Evolutionary conservation across 2,888 invertebrate genomes (phyloP), one percentile per base, ranked within the genome.

Genomic region (Phragmatobia fuliginosa): DNA sequence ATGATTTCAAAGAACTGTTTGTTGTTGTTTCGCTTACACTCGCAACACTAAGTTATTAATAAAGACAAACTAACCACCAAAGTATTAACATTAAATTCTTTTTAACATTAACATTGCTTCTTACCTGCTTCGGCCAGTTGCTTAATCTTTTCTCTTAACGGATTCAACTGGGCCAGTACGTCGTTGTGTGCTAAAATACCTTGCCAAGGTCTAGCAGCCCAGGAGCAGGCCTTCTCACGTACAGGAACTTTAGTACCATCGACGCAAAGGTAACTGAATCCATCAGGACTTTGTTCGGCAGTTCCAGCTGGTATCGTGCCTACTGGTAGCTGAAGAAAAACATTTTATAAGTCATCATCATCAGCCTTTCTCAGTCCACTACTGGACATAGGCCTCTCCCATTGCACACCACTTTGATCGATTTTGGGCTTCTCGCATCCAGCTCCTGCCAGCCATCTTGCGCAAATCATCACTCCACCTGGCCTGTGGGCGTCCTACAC

Each of bases 121-220:
- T 86, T 83, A 95, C 95, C 95, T 74, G 87, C 83, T n/a, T 89
- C 90, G 83, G 95, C 93, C 31, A 96, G 81, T 79, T 96, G 96
- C 87, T 94, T 95, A 11, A 96, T 92, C 89, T 96, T 96, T 71
- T 93, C 94, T 49, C 95, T 93, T 64, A 96, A 82, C 8, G 96
- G 96, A 14, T 95, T 89, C 16, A 96, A 85, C 25, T 94, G 92
- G 38, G 96, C 95, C 5, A 95, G 88, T 0, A 96, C 93, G 71
- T 96, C 96, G 18, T 96, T 96, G 84, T 97, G 97, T 10, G 96
- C 96, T 86, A 97, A 93, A 80, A 97, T 96, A 18, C 97, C 97
- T 85, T 97, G 97, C 97, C 98, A 98, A n/a, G 98, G 98, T 71
- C 98, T 95, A 0, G 97, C 97, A 0, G 98, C 98, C 98, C 98